A percentile compares a stretch with the other conserved stretches of the same genome.
These are phyloP conservation scores for Microcebus jonahi DNA, from an alignment of 2,113 vertebrate species.

Conservation along the genomic window DNA sequence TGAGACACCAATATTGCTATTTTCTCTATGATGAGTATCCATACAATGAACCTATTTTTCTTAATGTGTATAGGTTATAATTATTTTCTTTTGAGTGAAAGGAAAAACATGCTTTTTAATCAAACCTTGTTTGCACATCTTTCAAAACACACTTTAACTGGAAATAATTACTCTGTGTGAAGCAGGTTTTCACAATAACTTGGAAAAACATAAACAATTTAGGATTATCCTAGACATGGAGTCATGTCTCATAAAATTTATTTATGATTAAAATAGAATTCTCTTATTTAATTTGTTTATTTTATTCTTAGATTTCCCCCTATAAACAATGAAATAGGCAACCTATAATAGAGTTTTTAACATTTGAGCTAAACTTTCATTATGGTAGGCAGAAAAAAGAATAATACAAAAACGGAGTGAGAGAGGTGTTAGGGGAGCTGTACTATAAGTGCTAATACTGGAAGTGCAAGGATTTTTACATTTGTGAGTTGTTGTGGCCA, in stretches of 20 bases:
- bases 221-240: not conserved
- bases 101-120: not conserved
- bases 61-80: not conserved
- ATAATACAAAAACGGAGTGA: not conserved
- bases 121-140: not conserved
- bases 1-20: not conserved
- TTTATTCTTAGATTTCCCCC: slow-evolving; percentile 63
- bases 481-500: slow-evolving; percentile 38
- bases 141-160: not conserved
- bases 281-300: slow-evolving; percentile 52
- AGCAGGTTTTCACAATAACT: not conserved
- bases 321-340: slow-evolving; percentile 46
- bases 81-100: not conserved
- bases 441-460: not conserved
- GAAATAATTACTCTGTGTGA: not conserved
- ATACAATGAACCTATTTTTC: not conserved
- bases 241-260: slow-evolving; percentile 33
- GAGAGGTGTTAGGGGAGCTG: not conserved
- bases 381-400: slow-evolving; percentile 25
- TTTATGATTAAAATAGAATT: slow-evolving; percentile 53
- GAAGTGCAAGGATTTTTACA: not conserved
- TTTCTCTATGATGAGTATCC: not conserved
- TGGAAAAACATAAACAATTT: slow-evolving; percentile 47
- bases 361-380: not conserved
- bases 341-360: slow-evolving; percentile 34